phyloP scores from a whole-genome alignment of 1,140 invertebrate species.

The Pectinophora gossypiella region DNA sequence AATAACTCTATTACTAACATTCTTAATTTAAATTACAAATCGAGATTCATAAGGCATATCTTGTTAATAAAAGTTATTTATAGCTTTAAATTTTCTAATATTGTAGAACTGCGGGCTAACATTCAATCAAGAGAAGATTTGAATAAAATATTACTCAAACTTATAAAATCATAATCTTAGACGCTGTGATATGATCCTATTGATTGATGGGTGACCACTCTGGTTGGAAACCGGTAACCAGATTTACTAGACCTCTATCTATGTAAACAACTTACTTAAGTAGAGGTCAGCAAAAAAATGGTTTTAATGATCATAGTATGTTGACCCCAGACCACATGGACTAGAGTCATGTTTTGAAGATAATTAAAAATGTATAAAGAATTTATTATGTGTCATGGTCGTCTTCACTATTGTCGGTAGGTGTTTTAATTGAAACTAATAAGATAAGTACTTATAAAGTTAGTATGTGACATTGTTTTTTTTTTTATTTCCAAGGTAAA shows the following conservation, averaged over 20 bases:
- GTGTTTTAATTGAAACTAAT: constrained; percentile 5
- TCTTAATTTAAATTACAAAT: too few species aligned
- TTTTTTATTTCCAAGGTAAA: too few species aligned
- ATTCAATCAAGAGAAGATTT: constrained; percentile 70
- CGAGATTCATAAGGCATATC: too few species aligned
- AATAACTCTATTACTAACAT: too few species aligned
- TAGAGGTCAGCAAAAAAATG: neutral
- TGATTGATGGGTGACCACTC: constrained; percentile 72
- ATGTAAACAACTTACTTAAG: neutral
- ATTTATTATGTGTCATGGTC: constrained; percentile 1
- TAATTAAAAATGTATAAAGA: constrained; percentile 16
- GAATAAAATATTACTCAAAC: constrained; percentile 70
- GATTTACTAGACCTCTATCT: neutral
- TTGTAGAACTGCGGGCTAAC: constrained; percentile 46
- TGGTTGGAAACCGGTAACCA: constrained; percentile 35
- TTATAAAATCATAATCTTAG: constrained; percentile 67
- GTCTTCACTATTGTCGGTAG: constrained; percentile 8
- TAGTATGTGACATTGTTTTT: too few species aligned
- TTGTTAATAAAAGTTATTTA: constrained; percentile 20
- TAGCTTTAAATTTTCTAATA: constrained; percentile 29
- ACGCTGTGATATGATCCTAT: constrained; percentile 67
- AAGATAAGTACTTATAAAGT: too few species aligned
- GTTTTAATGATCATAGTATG: constrained; percentile 5
- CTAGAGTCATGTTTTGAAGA: constrained; percentile 11
- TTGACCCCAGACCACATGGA: constrained; percentile 9